These are phyloP conservation scores for Chiroxiphia lanceolata DNA, from an alignment of 2,797 vertebrate genomes.

Conservation along the genomic window DNA sequence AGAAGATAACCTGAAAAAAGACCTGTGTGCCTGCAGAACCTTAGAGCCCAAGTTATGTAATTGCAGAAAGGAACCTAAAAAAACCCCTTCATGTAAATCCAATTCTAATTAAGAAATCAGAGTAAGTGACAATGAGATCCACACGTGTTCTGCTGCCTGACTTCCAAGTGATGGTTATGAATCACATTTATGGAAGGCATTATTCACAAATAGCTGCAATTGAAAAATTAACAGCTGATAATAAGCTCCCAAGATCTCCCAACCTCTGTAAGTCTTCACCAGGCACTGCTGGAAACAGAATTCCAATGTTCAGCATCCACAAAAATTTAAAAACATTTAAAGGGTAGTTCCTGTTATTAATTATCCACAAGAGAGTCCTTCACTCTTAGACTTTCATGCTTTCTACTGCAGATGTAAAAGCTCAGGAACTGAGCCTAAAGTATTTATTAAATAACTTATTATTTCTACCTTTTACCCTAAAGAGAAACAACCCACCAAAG, in stretches of 20 bases:
- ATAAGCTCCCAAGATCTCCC: background rate
- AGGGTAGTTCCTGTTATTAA: background rate
- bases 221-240: background rate
- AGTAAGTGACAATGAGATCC: background rate
- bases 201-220: background rate
- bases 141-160: background rate
- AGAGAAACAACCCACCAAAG: background rate
- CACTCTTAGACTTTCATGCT: background rate
- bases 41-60: background rate
- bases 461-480: constrained; percentile 9
- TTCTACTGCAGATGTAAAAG: background rate
- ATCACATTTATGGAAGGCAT: background rate
- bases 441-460: background rate
- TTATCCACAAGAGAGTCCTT: background rate
- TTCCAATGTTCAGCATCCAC: background rate
- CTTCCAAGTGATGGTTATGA: background rate
- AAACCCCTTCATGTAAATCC: background rate
- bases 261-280: background rate
- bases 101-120: background rate
- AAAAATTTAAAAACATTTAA: background rate
- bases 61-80: background rate
- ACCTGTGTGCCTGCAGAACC: background rate
- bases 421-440: background rate
- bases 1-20: background rate
- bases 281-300: background rate